Percentiles rank a stretch among this genome's conserved stretches.
Conservation (phyloP, 2,888 invertebrate genomes). For the Phorcus lineatus region DNA sequence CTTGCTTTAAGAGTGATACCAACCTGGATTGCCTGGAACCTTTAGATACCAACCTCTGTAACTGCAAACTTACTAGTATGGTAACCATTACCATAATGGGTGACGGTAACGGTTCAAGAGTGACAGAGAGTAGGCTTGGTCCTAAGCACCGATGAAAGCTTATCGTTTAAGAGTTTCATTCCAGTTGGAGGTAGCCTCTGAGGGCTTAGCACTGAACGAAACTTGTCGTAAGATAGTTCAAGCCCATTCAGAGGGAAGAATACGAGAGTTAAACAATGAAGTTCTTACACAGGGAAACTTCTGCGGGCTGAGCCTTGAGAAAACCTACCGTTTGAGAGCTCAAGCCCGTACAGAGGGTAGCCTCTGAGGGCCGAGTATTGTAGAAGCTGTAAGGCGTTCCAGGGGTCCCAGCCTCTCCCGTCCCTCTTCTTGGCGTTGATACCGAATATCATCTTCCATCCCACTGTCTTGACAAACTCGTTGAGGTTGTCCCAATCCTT, state of each 20-base stretch:
- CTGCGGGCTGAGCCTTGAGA: neutral
- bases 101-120: no score
- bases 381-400: neutral
- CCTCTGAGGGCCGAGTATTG: neutral
- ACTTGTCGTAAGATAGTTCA: neutral
- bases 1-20: no score
- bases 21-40: no score
- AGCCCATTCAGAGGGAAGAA: neutral
- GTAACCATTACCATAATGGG: no score
- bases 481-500: neutral
- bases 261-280: neutral
- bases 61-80: neutral
- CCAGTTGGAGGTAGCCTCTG: no score
- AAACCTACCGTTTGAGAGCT: neutral
- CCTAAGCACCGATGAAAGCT: no score
- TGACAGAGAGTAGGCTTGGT: neutral
- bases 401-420: neutral
- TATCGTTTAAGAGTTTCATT: no score
- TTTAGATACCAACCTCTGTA: no score
- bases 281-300: neutral
- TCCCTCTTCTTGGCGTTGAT: neutral
- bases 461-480: neutral
- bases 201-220: neutral
- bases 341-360: neutral
- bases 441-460: conserved; percentile 1